Conservation (phyloP, 2,797 vertebrate genomes). For the Onychomys arenicola region DNA sequence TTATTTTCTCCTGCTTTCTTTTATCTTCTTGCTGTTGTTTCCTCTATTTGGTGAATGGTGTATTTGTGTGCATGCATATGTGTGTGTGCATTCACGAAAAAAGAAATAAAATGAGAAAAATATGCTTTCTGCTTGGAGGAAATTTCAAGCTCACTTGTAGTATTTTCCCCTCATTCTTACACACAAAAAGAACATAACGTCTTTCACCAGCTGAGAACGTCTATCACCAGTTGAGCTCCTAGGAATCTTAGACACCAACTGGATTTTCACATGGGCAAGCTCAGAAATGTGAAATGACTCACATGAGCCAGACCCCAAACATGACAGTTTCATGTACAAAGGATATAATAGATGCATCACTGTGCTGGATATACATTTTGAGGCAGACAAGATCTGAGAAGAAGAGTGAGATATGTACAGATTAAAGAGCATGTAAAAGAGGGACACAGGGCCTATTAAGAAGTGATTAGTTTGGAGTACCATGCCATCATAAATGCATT, state of each 20-base stretch:
- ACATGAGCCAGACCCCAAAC: neutral
- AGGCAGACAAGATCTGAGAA: neutral
- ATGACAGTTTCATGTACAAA: neutral
- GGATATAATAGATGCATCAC: neutral
- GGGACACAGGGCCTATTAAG: neutral
- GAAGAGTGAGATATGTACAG: neutral
- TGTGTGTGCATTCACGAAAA: neutral
- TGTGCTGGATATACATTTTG: neutral
- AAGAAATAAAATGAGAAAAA: conserved; percentile 46
- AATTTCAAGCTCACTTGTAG: neutral
- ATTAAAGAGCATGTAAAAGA: neutral
- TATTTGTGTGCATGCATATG: neutral
- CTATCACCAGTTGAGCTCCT: neutral
- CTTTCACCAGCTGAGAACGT: neutral
- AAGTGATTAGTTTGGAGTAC: neutral
- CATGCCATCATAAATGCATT: neutral
- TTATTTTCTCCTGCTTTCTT: neutral
- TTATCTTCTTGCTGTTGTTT: conserved; percentile 25
- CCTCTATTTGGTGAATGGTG: neutral
- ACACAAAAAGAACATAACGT: neutral
- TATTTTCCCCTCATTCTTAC: neutral
- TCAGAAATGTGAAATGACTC: conserved; percentile 25
- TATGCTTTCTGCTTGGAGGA: neutral
- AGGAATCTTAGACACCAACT: neutral
- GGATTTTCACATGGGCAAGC: neutral